A percentile compares a stretch with the other conserved stretches of the same genome.
These are phyloP conservation scores for Lithophane semibrunnea DNA, from an alignment of 2,888 invertebrate species.

Conservation along the genomic window DNA sequence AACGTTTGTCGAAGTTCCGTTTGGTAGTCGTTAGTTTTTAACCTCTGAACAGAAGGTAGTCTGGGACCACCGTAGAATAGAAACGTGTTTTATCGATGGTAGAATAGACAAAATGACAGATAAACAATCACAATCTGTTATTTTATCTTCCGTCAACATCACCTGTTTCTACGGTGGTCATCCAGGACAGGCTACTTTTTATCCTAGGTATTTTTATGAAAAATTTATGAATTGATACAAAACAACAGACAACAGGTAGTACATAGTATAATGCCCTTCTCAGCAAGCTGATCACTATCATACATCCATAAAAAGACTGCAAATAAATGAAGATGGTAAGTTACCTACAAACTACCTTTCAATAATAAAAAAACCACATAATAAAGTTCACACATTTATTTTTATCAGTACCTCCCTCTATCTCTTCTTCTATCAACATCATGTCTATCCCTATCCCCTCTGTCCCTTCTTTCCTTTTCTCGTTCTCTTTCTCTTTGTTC, in stretches of 20 bases:
- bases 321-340: neutral
- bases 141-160: too few relatives aligned
- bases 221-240: neutral
- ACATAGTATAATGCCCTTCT: neutral
- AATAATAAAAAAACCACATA: slow-evolving; percentile 25
- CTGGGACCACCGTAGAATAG: too few relatives aligned
- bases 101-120: too few relatives aligned
- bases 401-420: slow-evolving; percentile 76
- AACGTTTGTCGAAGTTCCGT: too few relatives aligned
- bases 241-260: too few relatives aligned
- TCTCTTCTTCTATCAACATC: slow-evolving; percentile 86
- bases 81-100: too few relatives aligned
- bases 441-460: slow-evolving; percentile 85
- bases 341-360: neutral
- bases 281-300: neutral
- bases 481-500: slow-evolving; percentile 76
- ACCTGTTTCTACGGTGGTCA: too few relatives aligned
- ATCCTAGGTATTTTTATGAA: neutral
- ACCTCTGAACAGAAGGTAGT: neutral
- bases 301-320: neutral
- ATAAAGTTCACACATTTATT: slow-evolving; percentile 58
- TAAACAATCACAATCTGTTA: too few relatives aligned
- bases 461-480: slow-evolving; percentile 88
- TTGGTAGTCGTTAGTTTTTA: too few relatives aligned
- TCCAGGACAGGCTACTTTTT: neutral